Evolutionary conservation across 2,888 invertebrate genomes (phyloP).

Genomic region (Dynastes maya): DNA sequence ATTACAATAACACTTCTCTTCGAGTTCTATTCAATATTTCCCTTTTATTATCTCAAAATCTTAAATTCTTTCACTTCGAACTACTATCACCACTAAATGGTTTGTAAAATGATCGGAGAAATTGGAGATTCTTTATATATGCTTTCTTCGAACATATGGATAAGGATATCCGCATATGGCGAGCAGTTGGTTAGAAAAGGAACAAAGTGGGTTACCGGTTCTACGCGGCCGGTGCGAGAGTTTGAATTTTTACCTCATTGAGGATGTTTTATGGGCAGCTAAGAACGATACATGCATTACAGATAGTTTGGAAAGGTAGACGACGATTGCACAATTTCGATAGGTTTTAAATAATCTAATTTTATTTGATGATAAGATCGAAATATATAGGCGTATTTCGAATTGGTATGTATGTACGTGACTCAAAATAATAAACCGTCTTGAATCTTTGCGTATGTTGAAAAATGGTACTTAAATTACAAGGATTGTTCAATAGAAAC

Average conservation of each 20-base stretch:
- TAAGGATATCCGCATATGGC: neutral
- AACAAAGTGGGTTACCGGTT: constrained; percentile 63
- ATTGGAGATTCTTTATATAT: constrained; percentile 66
- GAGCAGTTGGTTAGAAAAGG: constrained; percentile 57
- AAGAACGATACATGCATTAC: constrained; percentile 8
- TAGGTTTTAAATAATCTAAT: no score
- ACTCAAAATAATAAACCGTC: no score
- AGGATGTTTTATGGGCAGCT: neutral
- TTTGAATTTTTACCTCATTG: constrained; percentile 4
- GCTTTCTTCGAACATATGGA: constrained; percentile 57
- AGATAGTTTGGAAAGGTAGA: neutral
- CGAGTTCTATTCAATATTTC: neutral
- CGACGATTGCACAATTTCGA: neutral
- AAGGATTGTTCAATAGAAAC: no score
- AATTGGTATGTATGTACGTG: no score
- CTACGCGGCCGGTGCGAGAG: neutral
- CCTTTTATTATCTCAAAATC: neutral
- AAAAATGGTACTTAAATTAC: no score
- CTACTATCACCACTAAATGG: constrained; percentile 15
- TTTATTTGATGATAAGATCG: no score
- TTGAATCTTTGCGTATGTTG: no score
- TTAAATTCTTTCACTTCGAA: constrained; percentile 18
- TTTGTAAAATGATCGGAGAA: constrained; percentile 59
- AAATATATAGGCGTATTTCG: no score
- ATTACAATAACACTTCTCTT: neutral